phyloP scores from a whole-genome alignment of 2,888 invertebrate species.

The Ophion ventricosus region DNA sequence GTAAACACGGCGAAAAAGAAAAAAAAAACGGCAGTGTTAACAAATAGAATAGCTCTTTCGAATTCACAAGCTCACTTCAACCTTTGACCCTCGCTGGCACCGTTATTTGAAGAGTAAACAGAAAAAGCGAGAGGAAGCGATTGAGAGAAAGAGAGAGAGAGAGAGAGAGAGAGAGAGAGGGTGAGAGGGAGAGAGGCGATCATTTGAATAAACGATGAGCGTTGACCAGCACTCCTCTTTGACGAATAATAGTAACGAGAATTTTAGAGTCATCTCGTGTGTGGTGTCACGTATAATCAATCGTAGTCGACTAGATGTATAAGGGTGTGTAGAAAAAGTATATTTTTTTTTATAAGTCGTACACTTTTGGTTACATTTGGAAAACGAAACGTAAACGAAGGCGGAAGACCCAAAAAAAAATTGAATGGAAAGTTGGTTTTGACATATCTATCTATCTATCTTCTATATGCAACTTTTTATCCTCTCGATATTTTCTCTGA shows the following conservation, averaged over 20 bases:
- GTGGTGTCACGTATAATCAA: not conserved
- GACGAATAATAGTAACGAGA: constrained; percentile 35
- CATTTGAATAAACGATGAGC: constrained; percentile 56
- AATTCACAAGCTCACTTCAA: constrained; percentile 19
- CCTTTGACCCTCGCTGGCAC: constrained; percentile 5
- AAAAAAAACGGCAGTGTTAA: not conserved
- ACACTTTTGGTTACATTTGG: too few relatives aligned
- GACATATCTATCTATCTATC: too few relatives aligned
- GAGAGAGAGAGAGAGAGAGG: not conserved
- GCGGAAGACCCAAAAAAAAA: too few relatives aligned
- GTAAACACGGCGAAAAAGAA: constrained; percentile 3
- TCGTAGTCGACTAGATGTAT: not conserved
- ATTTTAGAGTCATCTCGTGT: constrained; percentile 22
- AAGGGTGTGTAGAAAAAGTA: too few relatives aligned
- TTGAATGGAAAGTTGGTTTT: too few relatives aligned
- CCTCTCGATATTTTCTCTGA: too few relatives aligned
- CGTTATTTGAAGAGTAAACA: constrained; percentile 44
- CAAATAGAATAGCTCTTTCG: constrained; percentile 21
- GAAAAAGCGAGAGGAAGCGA: not conserved
- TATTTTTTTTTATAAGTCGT: too few relatives aligned
- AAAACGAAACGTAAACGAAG: too few relatives aligned
- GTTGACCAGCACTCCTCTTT: constrained; percentile 29
- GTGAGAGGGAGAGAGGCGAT: not conserved
- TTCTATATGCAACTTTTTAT: too few relatives aligned
- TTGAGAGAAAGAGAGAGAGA: not conserved